These are phyloP conservation scores for Spodoptera frugiperda DNA, from an alignment of 1,140 invertebrate species.

Conservation along the genomic window DNA sequence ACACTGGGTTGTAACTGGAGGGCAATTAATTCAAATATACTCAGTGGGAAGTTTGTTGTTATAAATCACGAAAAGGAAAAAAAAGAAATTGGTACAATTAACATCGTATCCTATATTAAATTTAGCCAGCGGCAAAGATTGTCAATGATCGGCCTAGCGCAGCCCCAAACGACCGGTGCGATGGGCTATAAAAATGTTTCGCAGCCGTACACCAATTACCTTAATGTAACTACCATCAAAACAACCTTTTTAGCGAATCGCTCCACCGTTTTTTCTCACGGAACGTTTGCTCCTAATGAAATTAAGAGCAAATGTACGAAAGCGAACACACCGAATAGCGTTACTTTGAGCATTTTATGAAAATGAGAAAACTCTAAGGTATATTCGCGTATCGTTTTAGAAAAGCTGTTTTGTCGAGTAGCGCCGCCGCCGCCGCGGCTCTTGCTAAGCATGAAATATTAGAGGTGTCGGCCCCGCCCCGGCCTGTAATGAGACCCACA, in stretches of 20 bases:
- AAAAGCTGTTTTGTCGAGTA: constrained; percentile 57
- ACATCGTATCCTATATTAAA: constrained; percentile 73
- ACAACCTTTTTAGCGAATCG: constrained; percentile 79
- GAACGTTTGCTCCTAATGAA: constrained; percentile 73
- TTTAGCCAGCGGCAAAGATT: constrained; percentile 71
- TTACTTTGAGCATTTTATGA: constrained; percentile 56
- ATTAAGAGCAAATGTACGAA: constrained; percentile 71
- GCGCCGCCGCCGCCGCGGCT: constrained; percentile 60
- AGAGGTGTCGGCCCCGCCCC: constrained; percentile 71
- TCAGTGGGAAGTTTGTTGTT: constrained; percentile 67
- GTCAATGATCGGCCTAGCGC: constrained; percentile 73
- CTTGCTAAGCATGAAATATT: constrained; percentile 81
- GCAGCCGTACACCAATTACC: constrained; percentile 80
- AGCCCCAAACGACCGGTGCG: constrained; percentile 72
- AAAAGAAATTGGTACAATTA: constrained; percentile 77
- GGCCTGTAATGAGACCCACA: constrained; percentile 80
- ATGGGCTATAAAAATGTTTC: constrained; percentile 80
- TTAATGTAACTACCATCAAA: constrained; percentile 83
- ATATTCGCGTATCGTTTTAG: constrained; percentile 53
- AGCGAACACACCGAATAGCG: constrained; percentile 46
- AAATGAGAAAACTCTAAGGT: constrained; percentile 58
- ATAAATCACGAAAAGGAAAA: constrained; percentile 75
- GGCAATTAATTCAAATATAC: constrained; percentile 65
- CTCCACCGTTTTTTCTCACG: constrained; percentile 69
- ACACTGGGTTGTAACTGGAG: constrained; percentile 53